phyloP scores from a whole-genome alignment of 53 echinoderm and acorn worm genomes.

The Patiria pectinifera region DNA sequence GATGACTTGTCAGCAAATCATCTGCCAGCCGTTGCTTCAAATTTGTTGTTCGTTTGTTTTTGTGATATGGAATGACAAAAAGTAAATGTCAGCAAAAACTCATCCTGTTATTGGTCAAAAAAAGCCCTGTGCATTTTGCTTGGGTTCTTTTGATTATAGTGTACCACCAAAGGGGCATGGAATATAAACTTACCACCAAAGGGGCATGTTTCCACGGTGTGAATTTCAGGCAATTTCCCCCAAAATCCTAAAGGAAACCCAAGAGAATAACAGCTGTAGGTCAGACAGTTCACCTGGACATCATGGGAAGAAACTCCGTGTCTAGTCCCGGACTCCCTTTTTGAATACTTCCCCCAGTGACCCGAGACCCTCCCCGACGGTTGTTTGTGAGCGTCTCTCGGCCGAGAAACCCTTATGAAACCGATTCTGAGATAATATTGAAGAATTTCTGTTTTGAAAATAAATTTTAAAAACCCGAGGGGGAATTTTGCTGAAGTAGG shows the following conservation, averaged over 20 bases:
- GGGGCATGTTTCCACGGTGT: not conserved
- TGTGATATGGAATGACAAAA: too few relatives aligned
- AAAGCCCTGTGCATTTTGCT: not conserved
- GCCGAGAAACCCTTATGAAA: not conserved
- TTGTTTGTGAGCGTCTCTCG: not conserved
- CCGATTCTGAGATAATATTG: not conserved
- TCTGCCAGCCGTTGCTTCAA: not conserved
- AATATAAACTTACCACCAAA: conserved; percentile 9
- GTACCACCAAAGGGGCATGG: conserved; percentile 16
- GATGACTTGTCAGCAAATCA: conserved; percentile 44
- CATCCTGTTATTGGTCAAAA: not conserved
- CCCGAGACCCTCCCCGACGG: not conserved
- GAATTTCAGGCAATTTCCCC: conserved; percentile 42
- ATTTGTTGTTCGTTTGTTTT: not conserved
- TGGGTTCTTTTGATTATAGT: not conserved
- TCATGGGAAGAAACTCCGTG: conserved; percentile 7
- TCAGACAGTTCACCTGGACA: conserved; percentile 4
- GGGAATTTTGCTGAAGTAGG: not conserved
- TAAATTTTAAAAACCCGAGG: conserved; percentile 9
- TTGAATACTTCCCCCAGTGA: conserved; percentile 4
- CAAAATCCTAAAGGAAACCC: not conserved
- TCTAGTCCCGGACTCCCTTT: not conserved
- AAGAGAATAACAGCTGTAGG: conserved; percentile 24
- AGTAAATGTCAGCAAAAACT: too few relatives aligned
- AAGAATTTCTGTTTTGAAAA: conserved; percentile 2